A percentile compares a stretch with the other conserved stretches of the same genome.
Conservation (phyloP, 1,140 invertebrate genomes). For the Drosophila sproati region DNA sequence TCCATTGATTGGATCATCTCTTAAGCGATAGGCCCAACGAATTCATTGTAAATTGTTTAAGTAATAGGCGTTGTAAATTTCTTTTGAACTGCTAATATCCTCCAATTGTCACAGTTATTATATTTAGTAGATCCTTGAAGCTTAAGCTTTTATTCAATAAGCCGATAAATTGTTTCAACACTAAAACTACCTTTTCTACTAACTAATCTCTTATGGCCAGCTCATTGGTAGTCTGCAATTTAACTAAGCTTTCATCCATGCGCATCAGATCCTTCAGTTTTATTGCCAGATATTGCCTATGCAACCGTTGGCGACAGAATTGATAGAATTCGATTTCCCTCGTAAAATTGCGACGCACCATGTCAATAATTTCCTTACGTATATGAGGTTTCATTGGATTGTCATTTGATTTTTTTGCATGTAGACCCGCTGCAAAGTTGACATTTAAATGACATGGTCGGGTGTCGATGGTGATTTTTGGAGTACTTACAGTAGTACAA, state of each 20-base stretch:
- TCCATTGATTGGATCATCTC: not conserved
- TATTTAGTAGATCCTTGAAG: not conserved
- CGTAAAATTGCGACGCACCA: slow-evolving; percentile 94
- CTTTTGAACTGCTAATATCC: not conserved
- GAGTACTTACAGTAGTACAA: slow-evolving; percentile 91
- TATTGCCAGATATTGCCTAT: slow-evolving; percentile 90
- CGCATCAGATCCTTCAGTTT: slow-evolving; percentile 72
- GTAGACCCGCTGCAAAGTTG: slow-evolving; percentile 85
- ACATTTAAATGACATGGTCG: not conserved
- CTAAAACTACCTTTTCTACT: slow-evolving; percentile 1
- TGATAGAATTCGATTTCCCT: slow-evolving; percentile 96
- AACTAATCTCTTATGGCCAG: slow-evolving; percentile 53
- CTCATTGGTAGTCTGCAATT: slow-evolving; percentile 37
- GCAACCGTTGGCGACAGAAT: slow-evolving; percentile 93
- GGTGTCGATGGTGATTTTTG: not conserved
- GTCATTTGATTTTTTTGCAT: slow-evolving; percentile 46
- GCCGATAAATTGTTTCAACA: not conserved
- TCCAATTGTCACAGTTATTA: too few relatives aligned
- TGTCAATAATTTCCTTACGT: slow-evolving; percentile 92
- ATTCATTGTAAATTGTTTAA: not conserved
- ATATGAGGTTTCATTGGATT: slow-evolving; percentile 90
- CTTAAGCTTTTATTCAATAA: not conserved
- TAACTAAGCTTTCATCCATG: slow-evolving; percentile 54
- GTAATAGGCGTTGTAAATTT: not conserved
- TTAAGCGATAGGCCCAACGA: not conserved